These are phyloP conservation scores for Sphaeridia pumilis DNA, from an alignment of 2,888 invertebrate species.

Conservation along the genomic window DNA sequence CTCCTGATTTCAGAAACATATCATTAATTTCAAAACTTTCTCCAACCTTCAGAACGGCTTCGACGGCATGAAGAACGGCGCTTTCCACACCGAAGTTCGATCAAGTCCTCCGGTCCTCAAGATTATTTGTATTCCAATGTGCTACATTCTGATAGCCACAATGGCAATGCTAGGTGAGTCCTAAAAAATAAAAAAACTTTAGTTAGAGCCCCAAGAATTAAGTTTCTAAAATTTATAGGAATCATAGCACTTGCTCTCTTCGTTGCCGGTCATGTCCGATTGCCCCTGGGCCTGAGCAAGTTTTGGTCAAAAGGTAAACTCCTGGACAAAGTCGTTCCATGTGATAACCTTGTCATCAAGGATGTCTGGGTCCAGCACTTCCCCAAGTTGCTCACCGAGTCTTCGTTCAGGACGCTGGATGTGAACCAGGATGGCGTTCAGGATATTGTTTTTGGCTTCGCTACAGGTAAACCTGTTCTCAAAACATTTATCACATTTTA, in stretches of 20 bases:
- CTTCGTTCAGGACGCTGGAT: slow-evolving; percentile 57
- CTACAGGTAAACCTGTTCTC: slow-evolving; percentile 56
- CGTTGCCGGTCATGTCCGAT: slow-evolving; percentile 45
- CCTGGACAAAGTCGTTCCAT: slow-evolving; percentile 45
- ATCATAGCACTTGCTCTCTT: slow-evolving; percentile 53
- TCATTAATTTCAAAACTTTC: too few species aligned
- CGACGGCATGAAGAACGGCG: slow-evolving; percentile 34
- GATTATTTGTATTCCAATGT: slow-evolving; percentile 53
- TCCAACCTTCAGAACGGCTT: too few species aligned
- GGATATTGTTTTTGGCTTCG: slow-evolving; percentile 65
- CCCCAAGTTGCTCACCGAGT: slow-evolving; percentile 59
- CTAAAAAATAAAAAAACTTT: too few species aligned
- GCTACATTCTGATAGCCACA: slow-evolving; percentile 52
- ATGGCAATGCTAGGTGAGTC: slow-evolving; percentile 48
- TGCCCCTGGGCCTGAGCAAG: slow-evolving; percentile 50
- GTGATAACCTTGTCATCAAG: slow-evolving; percentile 48
- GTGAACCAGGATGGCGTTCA: slow-evolving; percentile 57
- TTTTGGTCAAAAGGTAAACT: slow-evolving; percentile 43
- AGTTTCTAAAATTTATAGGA: slow-evolving; percentile 43
- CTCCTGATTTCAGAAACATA: too few species aligned
- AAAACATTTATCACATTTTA: too few species aligned
- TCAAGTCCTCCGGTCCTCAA: slow-evolving; percentile 46
- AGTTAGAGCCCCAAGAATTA: neutral
- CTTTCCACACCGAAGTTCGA: slow-evolving; percentile 44
- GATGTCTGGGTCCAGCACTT: slow-evolving; percentile 57